Evolutionary conservation across 2,888 invertebrate species (phyloP).

Genomic region (Steinernema scapterisci): DNA sequence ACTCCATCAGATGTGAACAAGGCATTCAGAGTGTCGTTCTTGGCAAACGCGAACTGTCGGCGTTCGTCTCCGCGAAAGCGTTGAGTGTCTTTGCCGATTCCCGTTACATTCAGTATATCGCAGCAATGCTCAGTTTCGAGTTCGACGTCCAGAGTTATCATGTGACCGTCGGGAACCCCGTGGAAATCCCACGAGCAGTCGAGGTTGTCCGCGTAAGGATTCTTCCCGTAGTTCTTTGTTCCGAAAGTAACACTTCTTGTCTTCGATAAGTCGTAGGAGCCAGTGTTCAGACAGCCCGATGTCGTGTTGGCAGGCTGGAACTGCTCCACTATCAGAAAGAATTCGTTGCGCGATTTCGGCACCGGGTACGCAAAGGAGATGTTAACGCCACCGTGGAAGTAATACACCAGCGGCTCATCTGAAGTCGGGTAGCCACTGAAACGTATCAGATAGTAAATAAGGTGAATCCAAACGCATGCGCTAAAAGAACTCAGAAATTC

Average conservation of each 20-base stretch:
- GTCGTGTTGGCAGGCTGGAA: background rate
- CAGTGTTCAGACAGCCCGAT: background rate
- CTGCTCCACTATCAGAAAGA: constrained; percentile 2
- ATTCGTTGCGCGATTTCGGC: background rate
- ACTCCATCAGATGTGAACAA: background rate
- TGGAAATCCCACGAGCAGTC: constrained; percentile 1
- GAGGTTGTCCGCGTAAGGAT: constrained; percentile 1
- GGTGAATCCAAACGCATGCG: too few relatives aligned
- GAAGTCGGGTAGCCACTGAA: background rate
- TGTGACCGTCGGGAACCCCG: background rate
- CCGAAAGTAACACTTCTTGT: background rate
- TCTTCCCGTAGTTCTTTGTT: background rate
- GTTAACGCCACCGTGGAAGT: background rate
- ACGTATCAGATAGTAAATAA: too few relatives aligned
- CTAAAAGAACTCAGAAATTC: too few relatives aligned
- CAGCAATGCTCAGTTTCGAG: constrained; percentile 24
- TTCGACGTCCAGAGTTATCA: background rate
- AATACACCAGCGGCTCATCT: background rate
- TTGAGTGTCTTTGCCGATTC: background rate
- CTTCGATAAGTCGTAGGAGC: background rate
- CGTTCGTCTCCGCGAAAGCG: background rate
- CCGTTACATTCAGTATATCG: background rate
- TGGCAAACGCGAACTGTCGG: background rate
- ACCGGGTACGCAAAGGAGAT: background rate
- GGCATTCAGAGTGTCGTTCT: background rate